Conservation (phyloP, 2,113 vertebrate genomes). For the Neogale vison region DNA sequence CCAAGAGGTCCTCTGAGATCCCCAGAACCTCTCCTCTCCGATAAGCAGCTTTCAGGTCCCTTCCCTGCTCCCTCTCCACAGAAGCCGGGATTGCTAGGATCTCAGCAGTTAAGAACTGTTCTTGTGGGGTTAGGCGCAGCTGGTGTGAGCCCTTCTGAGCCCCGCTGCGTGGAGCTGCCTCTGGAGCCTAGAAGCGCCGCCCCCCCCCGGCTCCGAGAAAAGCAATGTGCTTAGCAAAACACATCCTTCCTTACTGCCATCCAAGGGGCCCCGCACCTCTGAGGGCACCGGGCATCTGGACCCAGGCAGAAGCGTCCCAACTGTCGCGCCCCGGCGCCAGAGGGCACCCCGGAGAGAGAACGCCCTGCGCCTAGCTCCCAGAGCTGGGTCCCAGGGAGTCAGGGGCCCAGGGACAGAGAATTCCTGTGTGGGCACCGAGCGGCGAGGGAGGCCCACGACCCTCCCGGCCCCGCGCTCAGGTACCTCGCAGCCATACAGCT, state of each 20-base stretch:
- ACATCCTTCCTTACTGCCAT: background rate
- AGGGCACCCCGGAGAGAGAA: background rate
- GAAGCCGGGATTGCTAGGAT: background rate
- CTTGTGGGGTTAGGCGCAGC: background rate
- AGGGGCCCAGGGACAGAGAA: background rate
- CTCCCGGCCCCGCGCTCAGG: background rate
- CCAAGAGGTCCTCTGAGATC: background rate
- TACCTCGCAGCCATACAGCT: slow-evolving; percentile 97
- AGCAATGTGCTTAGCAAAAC: background rate
- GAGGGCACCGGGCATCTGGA: background rate
- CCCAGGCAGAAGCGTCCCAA: background rate
- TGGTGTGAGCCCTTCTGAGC: background rate
- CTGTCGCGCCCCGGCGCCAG: background rate
- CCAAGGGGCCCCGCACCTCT: background rate
- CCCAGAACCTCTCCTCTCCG: background rate
- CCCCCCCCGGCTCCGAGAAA: background rate
- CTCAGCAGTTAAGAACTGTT: background rate
- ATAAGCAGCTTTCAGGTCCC: background rate
- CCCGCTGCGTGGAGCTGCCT: background rate
- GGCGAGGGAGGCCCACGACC: background rate
- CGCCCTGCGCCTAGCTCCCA: background rate
- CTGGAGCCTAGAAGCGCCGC: background rate
- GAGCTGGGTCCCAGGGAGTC: background rate
- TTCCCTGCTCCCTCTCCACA: background rate
- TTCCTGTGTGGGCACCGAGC: accelerated